These are phyloP conservation scores for Enteromius trimaculatus DNA, from an alignment of 2,797 vertebrate species.

Conservation along the genomic window DNA sequence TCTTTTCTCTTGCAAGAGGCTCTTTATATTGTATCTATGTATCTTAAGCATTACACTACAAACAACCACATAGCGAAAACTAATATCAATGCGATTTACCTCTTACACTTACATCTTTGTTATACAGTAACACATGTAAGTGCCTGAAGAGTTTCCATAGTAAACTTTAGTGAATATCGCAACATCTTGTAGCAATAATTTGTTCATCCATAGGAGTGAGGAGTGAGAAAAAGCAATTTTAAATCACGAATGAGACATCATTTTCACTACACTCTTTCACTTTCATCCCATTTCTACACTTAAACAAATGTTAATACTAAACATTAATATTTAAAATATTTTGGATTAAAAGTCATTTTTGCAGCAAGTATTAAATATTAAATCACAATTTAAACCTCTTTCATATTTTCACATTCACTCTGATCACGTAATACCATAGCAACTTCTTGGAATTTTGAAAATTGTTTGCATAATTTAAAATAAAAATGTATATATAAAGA, in stretches of 20 bases:
- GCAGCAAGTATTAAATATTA: not conserved
- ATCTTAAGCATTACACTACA: not conserved
- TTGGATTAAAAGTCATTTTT: not conserved
- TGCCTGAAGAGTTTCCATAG: not conserved
- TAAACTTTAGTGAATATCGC: slow-evolving; percentile 1
- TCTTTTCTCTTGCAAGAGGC: not conserved
- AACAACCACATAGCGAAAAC: slow-evolving; percentile 7
- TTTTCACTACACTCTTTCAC: not conserved
- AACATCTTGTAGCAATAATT: not conserved
- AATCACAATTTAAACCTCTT: not conserved
- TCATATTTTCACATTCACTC: not conserved
- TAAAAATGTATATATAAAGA: not conserved
- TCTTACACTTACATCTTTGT: not conserved
- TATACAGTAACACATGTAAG: slow-evolving; percentile 4
- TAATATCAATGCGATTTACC: not conserved
- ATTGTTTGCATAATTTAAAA: not conserved
- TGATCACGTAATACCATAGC: not conserved
- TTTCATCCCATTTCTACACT: not conserved
- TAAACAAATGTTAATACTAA: not conserved
- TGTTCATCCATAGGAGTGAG: not conserved
- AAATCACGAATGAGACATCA: not conserved
- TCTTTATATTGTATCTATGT: not conserved
- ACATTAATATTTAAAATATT: not conserved
- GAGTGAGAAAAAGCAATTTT: not conserved
- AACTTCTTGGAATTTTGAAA: not conserved